phyloP scores from a whole-genome alignment of 2,797 vertebrate species.

The Centropyge bicolor region DNA sequence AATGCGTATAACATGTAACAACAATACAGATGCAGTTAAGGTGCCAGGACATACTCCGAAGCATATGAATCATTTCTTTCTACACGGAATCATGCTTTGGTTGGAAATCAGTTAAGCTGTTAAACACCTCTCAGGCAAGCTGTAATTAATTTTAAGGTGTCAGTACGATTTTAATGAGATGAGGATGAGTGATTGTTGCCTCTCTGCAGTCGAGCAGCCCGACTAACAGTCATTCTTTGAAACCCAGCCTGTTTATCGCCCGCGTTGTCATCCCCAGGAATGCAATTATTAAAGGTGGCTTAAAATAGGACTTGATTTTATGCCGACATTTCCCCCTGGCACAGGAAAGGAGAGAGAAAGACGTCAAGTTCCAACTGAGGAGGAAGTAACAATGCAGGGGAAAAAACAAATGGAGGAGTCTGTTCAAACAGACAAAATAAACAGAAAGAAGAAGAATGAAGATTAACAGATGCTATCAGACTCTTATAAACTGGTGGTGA shows the following conservation, averaged over 20 bases:
- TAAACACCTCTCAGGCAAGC: conserved; percentile 16
- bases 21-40: not conserved
- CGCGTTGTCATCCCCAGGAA: conserved; percentile 54
- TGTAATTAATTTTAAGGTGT: conserved; percentile 52
- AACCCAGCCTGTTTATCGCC: conserved; percentile 42
- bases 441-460: not conserved
- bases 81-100: conserved; percentile 16
- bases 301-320: conserved; percentile 60
- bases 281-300: conserved; percentile 50
- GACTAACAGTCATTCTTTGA: conserved; percentile 35
- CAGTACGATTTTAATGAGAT: conserved; percentile 45
- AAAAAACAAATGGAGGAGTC: conserved; percentile 3
- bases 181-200: conserved; percentile 41
- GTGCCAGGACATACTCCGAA: conserved; percentile 11
- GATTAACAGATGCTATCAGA: not conserved
- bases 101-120: conserved; percentile 31
- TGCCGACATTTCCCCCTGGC: conserved; percentile 37
- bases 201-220: conserved; percentile 35
- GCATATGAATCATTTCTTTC: conserved; percentile 16
- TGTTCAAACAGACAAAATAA: conserved; percentile 27
- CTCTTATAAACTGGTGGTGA: not conserved
- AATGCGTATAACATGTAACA: conserved; percentile 32
- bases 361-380: conserved; percentile 29
- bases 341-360: conserved; percentile 28
- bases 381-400: conserved; percentile 30